Percentiles rank a stretch among this genome's conserved stretches.
phyloP scores from a whole-genome alignment of 1,140 invertebrate species.

The Meloidogyne chitwoodi region DNA sequence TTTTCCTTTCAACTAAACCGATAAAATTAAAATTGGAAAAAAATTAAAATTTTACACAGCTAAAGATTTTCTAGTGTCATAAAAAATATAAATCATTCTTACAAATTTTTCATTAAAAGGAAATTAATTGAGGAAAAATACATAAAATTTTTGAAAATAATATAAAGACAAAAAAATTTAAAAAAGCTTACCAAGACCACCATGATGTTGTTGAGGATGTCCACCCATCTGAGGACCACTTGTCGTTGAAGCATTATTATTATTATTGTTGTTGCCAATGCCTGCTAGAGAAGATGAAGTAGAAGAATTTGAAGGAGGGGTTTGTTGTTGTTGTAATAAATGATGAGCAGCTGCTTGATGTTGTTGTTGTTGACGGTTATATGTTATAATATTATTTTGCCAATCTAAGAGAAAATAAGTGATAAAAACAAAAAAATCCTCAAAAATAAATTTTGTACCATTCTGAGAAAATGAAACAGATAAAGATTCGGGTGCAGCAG shows the following conservation, averaged over 20 bases:
- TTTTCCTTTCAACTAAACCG: too few relatives aligned
- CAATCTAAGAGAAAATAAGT: conserved; percentile 27
- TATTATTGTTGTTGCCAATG: not conserved
- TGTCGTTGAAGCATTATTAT: not conserved
- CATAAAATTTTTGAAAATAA: too few relatives aligned
- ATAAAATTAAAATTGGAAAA: too few relatives aligned
- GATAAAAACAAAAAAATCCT: not conserved
- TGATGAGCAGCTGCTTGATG: not conserved
- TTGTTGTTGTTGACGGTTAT: conserved; percentile 16
- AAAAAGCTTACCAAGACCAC: not conserved
- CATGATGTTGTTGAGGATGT: not conserved
- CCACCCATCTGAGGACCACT: not conserved
- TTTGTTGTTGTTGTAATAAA: conserved; percentile 3
- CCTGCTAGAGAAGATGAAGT: not conserved
- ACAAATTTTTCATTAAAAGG: not conserved
- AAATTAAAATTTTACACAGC: too few relatives aligned
- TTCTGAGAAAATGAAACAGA: conserved; percentile 22
- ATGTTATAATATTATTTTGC: conserved; percentile 35
- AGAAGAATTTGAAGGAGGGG: not conserved
- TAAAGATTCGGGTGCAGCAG: conserved; percentile 13
- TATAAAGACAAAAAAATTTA: not conserved
- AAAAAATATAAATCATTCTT: too few relatives aligned
- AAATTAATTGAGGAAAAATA: too few relatives aligned
- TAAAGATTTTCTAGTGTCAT: too few relatives aligned
- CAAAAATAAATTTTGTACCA: not conserved